Evolutionary conservation across 2,888 invertebrate species (phyloP).

Genomic region (Mongoloraphidia duomilia): DNA sequence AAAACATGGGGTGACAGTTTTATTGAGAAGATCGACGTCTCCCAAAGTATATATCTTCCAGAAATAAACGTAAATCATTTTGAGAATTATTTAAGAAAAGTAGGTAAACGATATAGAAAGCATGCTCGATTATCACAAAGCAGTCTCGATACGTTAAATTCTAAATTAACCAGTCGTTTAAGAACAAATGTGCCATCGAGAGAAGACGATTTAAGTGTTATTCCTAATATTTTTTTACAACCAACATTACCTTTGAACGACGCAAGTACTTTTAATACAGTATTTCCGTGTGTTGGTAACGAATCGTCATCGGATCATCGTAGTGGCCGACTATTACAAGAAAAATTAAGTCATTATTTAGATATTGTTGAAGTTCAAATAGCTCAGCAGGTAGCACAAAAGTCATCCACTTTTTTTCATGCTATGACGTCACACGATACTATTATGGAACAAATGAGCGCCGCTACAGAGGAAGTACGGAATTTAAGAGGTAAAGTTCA

Average conservation of each 20-base stretch:
- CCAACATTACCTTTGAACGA: constrained; percentile 66
- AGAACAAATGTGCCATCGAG: constrained; percentile 24
- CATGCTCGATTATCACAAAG: constrained; percentile 35
- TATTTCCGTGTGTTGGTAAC: constrained; percentile 54
- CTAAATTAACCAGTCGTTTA: constrained; percentile 8
- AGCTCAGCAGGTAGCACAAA: constrained; percentile 82
- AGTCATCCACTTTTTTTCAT: constrained; percentile 94
- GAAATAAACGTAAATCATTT: constrained; percentile 75
- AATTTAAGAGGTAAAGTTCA: constrained; percentile 60
- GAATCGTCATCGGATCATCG: constrained; percentile 22
- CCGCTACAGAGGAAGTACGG: constrained; percentile 63
- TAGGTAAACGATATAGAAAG: constrained; percentile 48
- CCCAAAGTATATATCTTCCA: constrained; percentile 66
- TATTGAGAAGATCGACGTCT: constrained; percentile 65
- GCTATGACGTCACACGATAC: constrained; percentile 98
- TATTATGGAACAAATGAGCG: constrained; percentile 86
- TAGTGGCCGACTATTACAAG: constrained; percentile 60
- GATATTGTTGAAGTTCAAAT: constrained; percentile 92
- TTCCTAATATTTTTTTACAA: constrained; percentile 77
- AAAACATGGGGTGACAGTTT: constrained; percentile 97
- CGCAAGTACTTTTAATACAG: constrained; percentile 65
- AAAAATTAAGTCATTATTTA: constrained; percentile 84
- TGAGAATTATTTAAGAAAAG: constrained; percentile 71
- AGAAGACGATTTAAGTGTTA: constrained; percentile 43
- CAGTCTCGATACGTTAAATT: background rate